Evolutionary conservation across 2,113 vertebrate genomes (phyloP).

Genomic region (Festucalex cinctus): DNA sequence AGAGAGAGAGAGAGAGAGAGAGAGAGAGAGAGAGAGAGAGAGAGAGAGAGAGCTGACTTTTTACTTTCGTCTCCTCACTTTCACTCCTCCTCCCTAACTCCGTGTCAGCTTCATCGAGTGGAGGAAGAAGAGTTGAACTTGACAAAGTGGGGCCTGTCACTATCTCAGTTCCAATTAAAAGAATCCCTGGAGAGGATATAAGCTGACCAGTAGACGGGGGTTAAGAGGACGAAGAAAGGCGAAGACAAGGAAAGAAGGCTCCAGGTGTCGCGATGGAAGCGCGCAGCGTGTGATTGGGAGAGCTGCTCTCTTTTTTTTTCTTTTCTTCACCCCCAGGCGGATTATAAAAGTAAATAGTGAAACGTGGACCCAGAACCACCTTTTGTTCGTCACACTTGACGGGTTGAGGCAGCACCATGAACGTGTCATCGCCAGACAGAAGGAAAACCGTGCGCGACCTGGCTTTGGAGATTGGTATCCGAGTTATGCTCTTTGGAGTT

Average conservation of each 20-base stretch:
- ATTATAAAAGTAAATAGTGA: slow-evolving; percentile 47
- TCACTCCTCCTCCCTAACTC: slow-evolving; percentile 11
- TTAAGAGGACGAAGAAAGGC: background rate
- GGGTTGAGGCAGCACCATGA: slow-evolving; percentile 64
- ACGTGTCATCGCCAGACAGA: slow-evolving; percentile 70
- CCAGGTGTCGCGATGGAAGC: slow-evolving; percentile 52
- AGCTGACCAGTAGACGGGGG: slow-evolving; percentile 4
- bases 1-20: slow-evolving; percentile 20
- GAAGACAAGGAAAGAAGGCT: slow-evolving; percentile 12
- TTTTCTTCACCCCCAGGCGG: slow-evolving; percentile 17
- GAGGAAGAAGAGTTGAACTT: slow-evolving; percentile 15
- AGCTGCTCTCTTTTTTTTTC: slow-evolving; percentile 16
- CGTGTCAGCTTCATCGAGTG: slow-evolving; percentile 25
- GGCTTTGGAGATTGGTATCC: slow-evolving; percentile 73
- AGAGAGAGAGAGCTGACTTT: slow-evolving; percentile 3
- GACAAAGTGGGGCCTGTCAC: slow-evolving; percentile 30
- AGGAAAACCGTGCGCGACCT: slow-evolving; percentile 72
- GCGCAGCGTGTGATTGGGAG: slow-evolving; percentile 35
- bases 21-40: slow-evolving; percentile 15
- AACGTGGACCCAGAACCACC: slow-evolving; percentile 20
- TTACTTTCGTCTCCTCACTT: slow-evolving; percentile 28
- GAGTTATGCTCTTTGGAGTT: slow-evolving; percentile 79
- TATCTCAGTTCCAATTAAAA: slow-evolving; percentile 32
- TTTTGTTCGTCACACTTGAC: slow-evolving; percentile 10
- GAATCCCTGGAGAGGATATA: slow-evolving; percentile 15